phyloP scores from a whole-genome alignment of 2,888 invertebrate species.

The Molanna angustata region DNA sequence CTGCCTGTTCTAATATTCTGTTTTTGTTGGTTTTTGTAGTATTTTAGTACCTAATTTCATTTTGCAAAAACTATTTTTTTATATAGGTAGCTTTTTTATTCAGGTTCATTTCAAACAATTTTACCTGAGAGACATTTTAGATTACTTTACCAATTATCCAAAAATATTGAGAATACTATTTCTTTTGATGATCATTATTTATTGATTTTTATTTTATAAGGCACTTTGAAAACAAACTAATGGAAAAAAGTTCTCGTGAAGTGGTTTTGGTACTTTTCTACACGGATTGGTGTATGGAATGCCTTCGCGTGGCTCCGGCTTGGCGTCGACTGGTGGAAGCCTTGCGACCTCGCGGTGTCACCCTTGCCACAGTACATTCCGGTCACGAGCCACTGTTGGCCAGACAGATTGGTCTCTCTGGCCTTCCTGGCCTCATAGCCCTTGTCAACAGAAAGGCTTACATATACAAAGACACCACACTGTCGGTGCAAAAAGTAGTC shows the following conservation, averaged over 20 bases:
- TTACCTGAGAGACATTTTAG: too few species aligned
- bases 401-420: conserved; percentile 74
- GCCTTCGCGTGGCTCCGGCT: conserved; percentile 81
- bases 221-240: conserved; percentile 80
- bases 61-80: too few species aligned
- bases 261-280: conserved; percentile 89
- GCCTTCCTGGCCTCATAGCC: conserved; percentile 76
- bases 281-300: conserved; percentile 93
- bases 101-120: too few species aligned
- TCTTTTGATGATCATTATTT: too few species aligned
- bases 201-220: conserved; percentile 48
- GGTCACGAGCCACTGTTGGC: conserved; percentile 77
- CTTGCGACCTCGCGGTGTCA: conserved; percentile 79
- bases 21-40: too few species aligned
- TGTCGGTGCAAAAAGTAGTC: conserved; percentile 76
- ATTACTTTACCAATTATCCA: too few species aligned
- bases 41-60: too few species aligned
- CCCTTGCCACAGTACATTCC: conserved; percentile 80
- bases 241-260: conserved; percentile 78
- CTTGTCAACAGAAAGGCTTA: conserved; percentile 81
- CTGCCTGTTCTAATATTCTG: too few species aligned
- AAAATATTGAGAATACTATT: too few species aligned
- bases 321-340: conserved; percentile 85
- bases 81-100: too few species aligned
- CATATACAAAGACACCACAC: conserved; percentile 78